A percentile compares a stretch with the other conserved stretches of the same genome.
These are phyloP conservation scores for Lasioglossum pauxillum DNA, from an alignment of 2,888 invertebrate genomes.

Conservation along the genomic window DNA sequence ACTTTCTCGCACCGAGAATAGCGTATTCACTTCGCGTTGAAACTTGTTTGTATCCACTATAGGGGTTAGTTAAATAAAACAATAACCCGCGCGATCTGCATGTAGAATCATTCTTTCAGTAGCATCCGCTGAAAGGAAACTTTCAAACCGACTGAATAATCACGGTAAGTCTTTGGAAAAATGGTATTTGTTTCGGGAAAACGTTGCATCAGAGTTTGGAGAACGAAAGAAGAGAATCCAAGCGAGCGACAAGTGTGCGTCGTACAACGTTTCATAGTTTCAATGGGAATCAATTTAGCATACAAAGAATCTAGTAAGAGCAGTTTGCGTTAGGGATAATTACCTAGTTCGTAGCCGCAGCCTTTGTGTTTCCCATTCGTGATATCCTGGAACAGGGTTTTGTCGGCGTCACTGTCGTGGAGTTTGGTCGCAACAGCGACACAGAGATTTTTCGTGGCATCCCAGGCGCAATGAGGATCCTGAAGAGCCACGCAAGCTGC, in stretches of 20 bases:
- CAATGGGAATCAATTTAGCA: constrained; percentile 20
- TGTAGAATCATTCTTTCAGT: neutral
- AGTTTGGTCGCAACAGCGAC: constrained; percentile 86
- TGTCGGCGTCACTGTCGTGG: constrained; percentile 86
- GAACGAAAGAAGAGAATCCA: constrained; percentile 23
- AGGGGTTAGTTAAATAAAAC: neutral
- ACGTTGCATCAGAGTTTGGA: constrained; percentile 16
- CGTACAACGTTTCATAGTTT: constrained; percentile 32
- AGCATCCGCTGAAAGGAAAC: neutral
- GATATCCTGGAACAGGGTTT: constrained; percentile 90
- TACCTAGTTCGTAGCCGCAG: constrained; percentile 84
- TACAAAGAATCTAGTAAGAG: constrained; percentile 2
- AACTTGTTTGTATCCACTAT: neutral
- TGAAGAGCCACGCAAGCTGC: constrained; percentile 95
- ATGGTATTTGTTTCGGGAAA: neutral
- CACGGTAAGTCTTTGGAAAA: neutral
- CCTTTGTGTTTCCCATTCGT: constrained; percentile 88
- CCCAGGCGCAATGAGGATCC: constrained; percentile 99
- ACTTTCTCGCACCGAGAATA: neutral
- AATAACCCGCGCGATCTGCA: neutral
- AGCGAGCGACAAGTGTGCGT: constrained; percentile 46
- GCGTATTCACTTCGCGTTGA: neutral
- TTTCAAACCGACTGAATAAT: neutral
- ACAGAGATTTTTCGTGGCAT: constrained; percentile 87
- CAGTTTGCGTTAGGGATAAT: constrained; percentile 23